Conservation (phyloP, 2,797 vertebrate genomes). For the Crocodylus rhombifer region DNA sequence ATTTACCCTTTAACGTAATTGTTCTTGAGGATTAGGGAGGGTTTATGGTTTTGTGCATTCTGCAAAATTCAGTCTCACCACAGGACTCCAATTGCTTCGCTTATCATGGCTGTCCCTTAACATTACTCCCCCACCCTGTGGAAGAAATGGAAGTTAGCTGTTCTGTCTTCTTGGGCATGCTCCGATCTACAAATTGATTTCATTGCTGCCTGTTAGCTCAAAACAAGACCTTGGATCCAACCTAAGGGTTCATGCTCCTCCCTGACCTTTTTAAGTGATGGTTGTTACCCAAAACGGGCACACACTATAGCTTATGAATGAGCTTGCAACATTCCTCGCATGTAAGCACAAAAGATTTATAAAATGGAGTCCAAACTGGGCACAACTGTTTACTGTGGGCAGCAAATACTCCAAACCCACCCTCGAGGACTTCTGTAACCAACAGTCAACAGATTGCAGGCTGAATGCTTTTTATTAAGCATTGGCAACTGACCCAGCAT, state of each 20-base stretch:
- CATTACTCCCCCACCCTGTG: not conserved
- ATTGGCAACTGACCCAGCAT: slow-evolving; percentile 50
- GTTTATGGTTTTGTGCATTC: not conserved
- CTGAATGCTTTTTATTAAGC: slow-evolving; percentile 59
- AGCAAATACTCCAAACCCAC: slow-evolving; percentile 7
- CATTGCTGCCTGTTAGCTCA: not conserved
- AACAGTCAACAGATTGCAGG: slow-evolving; percentile 19
- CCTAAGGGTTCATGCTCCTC: not conserved
- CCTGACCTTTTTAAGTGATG: not conserved
- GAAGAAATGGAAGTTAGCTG: not conserved
- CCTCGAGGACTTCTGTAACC: slow-evolving; percentile 39
- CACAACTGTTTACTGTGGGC: slow-evolving; percentile 46
- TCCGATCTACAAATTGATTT: not conserved
- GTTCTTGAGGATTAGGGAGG: not conserved
- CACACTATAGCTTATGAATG: not conserved
- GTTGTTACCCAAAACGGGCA: not conserved
- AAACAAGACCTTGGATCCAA: not conserved
- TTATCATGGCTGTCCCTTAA: not conserved
- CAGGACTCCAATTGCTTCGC: not conserved
- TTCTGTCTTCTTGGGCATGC: not conserved
- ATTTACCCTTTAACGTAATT: not conserved
- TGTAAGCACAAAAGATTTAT: slow-evolving; percentile 33
- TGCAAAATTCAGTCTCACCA: not conserved
- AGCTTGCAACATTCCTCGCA: not conserved
- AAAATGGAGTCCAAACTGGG: slow-evolving; percentile 53